Evolutionary conservation across 1,140 invertebrate species (phyloP).

Genomic region (Caenorhabditis latens): DNA sequence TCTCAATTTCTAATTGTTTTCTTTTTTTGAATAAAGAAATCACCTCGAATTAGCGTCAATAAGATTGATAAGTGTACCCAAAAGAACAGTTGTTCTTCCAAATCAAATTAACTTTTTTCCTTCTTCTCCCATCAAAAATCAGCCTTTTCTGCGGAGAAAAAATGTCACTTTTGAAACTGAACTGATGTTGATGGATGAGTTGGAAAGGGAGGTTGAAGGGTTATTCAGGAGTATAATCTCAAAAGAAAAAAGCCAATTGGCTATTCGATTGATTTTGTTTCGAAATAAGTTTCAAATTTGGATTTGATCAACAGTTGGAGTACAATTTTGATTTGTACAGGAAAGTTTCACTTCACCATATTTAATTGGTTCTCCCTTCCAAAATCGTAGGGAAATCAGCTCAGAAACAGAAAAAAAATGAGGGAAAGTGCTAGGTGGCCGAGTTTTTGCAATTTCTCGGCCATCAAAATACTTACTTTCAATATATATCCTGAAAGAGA

Average conservation of each 20-base stretch:
- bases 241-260: slow-evolving; percentile 1
- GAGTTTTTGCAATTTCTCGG: too few species aligned
- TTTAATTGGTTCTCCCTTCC: too few species aligned
- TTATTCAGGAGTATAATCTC: background rate
- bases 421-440: too few species aligned
- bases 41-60: background rate
- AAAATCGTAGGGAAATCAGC: too few species aligned
- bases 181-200: slow-evolving; percentile 31
- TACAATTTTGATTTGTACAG: too few species aligned
- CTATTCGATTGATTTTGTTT: slow-evolving; percentile 7
- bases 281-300: background rate
- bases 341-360: too few species aligned
- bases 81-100: slow-evolving; percentile 46
- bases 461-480: too few species aligned
- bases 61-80: background rate
- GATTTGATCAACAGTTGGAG: too few species aligned
- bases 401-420: too few species aligned
- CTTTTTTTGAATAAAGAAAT: background rate
- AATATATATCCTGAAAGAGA: too few species aligned
- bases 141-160: slow-evolving; percentile 3
- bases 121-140: background rate
- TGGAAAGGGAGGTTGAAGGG: background rate
- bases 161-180: slow-evolving; percentile 35
- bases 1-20: slow-evolving; percentile 3
- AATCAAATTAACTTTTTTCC: slow-evolving; percentile 37